Evolutionary conservation across 2,797 vertebrate species (phyloP), one percentile per base, ranked within the genome.

Genomic region (Artibeus lituratus): DNA sequence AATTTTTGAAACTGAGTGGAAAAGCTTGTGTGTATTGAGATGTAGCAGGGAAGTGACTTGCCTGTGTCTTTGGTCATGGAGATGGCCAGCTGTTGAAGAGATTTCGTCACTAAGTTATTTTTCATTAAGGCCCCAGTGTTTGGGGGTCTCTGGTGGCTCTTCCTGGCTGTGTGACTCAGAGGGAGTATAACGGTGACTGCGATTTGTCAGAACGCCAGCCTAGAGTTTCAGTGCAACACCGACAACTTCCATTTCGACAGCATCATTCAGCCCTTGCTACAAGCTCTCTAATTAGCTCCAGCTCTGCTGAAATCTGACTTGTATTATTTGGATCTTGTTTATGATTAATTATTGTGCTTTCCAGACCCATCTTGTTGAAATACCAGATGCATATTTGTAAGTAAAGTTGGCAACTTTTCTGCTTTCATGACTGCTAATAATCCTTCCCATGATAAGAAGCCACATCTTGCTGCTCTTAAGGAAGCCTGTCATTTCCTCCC

Each of bases 301-400:
- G 57, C 7, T 74, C 65, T 47, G 57, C 10, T 73, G 78, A 86
- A 87, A 91, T 72, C 39, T 82, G 70, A 83, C 32, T 67, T 73
- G 29, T 67, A 47, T 82, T 73, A 22, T 84, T 69, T 89, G 65
- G 19, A 57, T 24, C 35, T 86, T 96, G 26, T 57, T 87, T 47
- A 39, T 69, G 21, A 37, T 59, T 85, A 67, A 67, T 90, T 85
- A 84, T 89, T 91, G 87, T 91, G 69, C 49, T 92, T 77, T 39
- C 39, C 26, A 69, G 65, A 59, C 1, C 1, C 42, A 19, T 57
- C 6, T 44, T 92, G 39, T 76, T 94, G 57, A 90, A 44, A 88
- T 84, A 55, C n/a, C n/a, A 91, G 74, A 84, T 86, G 1, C 14
- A 10, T 73, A 81, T 81, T 69, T 90, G 9, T 90, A 92, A 80